Evolutionary conservation across 2,888 invertebrate genomes (phyloP).

Genomic region (Piscicola geometra): DNA sequence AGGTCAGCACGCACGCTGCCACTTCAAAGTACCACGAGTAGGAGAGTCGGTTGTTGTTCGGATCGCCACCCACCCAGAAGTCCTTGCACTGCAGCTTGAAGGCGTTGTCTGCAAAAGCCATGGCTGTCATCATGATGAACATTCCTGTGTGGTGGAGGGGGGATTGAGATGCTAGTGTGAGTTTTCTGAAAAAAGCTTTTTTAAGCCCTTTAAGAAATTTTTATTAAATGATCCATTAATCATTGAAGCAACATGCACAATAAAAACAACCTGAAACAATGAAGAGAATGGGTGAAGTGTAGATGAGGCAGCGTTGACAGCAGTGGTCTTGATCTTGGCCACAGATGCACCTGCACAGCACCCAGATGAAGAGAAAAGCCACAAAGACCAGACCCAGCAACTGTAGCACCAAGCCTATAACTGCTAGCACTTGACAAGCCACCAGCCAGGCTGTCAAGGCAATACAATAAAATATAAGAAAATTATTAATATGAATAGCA

Average conservation of each 20-base stretch:
- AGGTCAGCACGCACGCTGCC: conserved; percentile 42
- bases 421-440: conserved; percentile 40
- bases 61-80: conserved; percentile 45
- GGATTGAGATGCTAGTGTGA: too few species aligned
- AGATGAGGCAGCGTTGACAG: conserved; percentile 43
- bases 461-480: neutral
- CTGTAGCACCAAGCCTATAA: conserved; percentile 43
- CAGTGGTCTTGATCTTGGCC: conserved; percentile 40
- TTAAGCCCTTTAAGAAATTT: too few species aligned
- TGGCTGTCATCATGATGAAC: conserved; percentile 45
- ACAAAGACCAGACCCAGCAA: conserved; percentile 42
- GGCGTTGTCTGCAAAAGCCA: conserved; percentile 46
- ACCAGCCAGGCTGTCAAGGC: conserved; percentile 43
- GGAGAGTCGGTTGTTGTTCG: conserved; percentile 43
- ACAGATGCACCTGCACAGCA: conserved; percentile 42
- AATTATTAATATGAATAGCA: neutral
- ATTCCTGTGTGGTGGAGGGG: conserved; percentile 41
- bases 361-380: conserved; percentile 43
- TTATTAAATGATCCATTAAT: too few species aligned
- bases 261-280: conserved; percentile 43
- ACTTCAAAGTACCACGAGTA: conserved; percentile 45
- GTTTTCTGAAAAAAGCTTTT: too few species aligned
- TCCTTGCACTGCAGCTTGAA: conserved; percentile 46
- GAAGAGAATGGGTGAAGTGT: conserved; percentile 44
- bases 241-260: neutral